Conservation (phyloP, 2,888 invertebrate species). For the Punctoribates punctum region DNA sequence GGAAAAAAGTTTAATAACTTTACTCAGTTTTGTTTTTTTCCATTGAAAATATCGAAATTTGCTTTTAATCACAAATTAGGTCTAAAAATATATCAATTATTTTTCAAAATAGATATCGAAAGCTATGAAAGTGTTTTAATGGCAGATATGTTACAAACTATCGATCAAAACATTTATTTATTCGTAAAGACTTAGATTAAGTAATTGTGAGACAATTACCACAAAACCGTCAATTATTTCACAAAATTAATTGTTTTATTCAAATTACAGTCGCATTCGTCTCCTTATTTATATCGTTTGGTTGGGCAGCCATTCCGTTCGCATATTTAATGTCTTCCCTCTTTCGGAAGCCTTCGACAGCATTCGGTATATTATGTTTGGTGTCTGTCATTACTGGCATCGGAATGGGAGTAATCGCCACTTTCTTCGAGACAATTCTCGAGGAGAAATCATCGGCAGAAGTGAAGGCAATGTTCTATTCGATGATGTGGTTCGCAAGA, state of each 20-base stretch:
- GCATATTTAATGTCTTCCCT: conserved; percentile 47
- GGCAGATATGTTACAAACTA: too few relatives aligned
- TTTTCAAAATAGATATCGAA: too few relatives aligned
- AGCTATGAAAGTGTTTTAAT: too few relatives aligned
- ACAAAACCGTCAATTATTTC: too few relatives aligned
- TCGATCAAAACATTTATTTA: too few relatives aligned
- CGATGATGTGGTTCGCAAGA: conserved; percentile 38
- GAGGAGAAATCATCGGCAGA: conserved; percentile 31
- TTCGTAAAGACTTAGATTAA: too few relatives aligned
- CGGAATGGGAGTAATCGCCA: conserved; percentile 31
- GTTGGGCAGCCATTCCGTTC: conserved; percentile 48
- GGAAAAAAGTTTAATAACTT: too few relatives aligned
- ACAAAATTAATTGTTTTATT: background rate
- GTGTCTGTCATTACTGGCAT: conserved; percentile 39
- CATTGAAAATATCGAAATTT: too few relatives aligned
- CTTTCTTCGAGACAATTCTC: conserved; percentile 36
- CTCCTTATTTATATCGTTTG: conserved; percentile 45
- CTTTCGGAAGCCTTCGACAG: conserved; percentile 46
- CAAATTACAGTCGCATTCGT: conserved; percentile 45
- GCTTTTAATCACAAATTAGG: too few relatives aligned
- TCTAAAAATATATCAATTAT: too few relatives aligned
- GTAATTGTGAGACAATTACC: too few relatives aligned
- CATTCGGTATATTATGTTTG: conserved; percentile 35
- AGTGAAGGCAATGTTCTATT: conserved; percentile 31
- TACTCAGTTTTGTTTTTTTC: too few relatives aligned